Conservation (phyloP, 2,113 vertebrate species). For the Apteryx owenii region DNA sequence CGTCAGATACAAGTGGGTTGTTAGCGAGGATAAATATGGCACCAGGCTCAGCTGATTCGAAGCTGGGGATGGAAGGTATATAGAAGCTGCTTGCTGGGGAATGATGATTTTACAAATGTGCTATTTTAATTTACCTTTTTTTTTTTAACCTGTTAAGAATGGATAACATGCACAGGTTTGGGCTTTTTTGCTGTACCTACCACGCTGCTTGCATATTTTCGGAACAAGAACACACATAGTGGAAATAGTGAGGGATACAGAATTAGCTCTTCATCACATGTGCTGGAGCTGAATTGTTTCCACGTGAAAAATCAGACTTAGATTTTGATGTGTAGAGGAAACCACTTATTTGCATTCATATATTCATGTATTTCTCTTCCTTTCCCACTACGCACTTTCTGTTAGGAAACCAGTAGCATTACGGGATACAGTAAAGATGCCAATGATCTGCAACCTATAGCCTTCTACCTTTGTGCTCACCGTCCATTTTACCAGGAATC, state of each 20-base stretch:
- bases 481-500: not conserved
- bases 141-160: not conserved
- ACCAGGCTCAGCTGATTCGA: not conserved
- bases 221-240: not conserved
- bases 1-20: not conserved
- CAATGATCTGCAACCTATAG: not conserved
- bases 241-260: not conserved
- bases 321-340: constrained; percentile 10
- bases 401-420: not conserved
- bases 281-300: constrained; percentile 13
- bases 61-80: not conserved
- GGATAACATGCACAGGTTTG: not conserved
- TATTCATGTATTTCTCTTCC: not conserved
- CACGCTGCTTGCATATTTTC: not conserved
- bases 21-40: not conserved
- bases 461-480: not conserved
- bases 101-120: not conserved
- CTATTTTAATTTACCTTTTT: not conserved
- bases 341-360: not conserved
- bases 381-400: not conserved
- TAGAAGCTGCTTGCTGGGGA: not conserved
- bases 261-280: constrained; percentile 40
- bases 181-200: not conserved
- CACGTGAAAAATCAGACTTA: constrained; percentile 30
- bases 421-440: not conserved